Base-by-base conservation (phyloP, 2,113 vertebrate species). In the Neodontobutis hainanensis region DNA sequence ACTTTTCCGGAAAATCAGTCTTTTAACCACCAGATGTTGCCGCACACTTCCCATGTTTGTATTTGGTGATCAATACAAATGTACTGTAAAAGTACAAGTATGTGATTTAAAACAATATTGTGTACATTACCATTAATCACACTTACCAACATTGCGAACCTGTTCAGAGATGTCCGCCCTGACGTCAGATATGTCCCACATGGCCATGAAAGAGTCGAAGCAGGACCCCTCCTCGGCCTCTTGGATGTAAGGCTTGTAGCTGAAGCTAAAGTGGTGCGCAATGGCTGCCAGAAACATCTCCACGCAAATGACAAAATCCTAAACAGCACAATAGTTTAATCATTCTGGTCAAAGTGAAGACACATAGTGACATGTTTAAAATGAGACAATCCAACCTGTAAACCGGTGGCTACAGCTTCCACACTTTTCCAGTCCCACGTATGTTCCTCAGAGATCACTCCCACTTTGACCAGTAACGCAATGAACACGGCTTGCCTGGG, bases 251-350 rank as follows among this genome's bases (percentile, higher is more conserved):
- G 97, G 96, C 88, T 97, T 98, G 78, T 98, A 99, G 45, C 96
- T 95, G 85, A 99, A 99, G 66, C 95, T 98, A 86, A 93, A 97
- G 89, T 99, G 97, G 82, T 99, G 97, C 5, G 96, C 97, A 38
- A 99, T 95, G 61, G 97, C 97, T 64, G 96, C 97, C 59, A 99
- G 88, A 76, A 99, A 97, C 97, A 99, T 99, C 89, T 99, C 97
- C 58, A 99, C 92, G 61, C 97, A 99, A 85, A 98, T 99, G 16
- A 98, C 92, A 47, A 99, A 99, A 87, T 99, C 97, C 97, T 99
- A 76, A 16, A 32, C 55, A 1, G 69, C 0, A 27, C 52, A 36
- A n/a, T 5, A 58, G 10, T 55, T 50, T 34, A 11, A 7, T 53
- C 32, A 36, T 46, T 65, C 42, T 27, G 4, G 8, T 2, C 4